phyloP scores from a whole-genome alignment of 64 coral and sea anemone species.

The Dendrophyllia cribrosa region DNA sequence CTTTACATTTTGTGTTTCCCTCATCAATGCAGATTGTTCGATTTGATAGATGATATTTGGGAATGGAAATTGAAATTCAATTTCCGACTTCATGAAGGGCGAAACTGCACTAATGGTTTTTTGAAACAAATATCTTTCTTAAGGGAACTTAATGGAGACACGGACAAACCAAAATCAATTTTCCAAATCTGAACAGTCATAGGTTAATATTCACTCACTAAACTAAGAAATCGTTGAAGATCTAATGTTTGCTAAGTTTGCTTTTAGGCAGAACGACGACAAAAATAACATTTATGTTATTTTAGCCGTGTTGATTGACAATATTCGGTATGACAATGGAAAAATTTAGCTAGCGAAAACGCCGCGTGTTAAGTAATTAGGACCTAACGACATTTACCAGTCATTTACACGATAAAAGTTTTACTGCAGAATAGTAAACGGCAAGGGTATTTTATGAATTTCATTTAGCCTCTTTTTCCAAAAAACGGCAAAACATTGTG shows the following conservation, averaged over 20 bases:
- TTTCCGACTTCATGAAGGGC: conserved; percentile 33
- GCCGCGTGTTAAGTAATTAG: conserved; percentile 19
- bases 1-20: conserved; percentile 40
- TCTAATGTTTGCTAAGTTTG: conserved; percentile 3
- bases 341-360: conserved; percentile 2
- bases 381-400: neutral
- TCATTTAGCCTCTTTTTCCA: neutral
- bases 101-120: conserved; percentile 25
- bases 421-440: neutral
- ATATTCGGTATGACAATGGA: neutral
- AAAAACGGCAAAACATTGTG: neutral
- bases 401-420: conserved; percentile 5
- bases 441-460: neutral
- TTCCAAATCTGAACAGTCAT: neutral
- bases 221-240: neutral
- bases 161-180: conserved; percentile 14
- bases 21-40: conserved; percentile 30
- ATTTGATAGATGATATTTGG: conserved; percentile 47
- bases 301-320: neutral
- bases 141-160: neutral
- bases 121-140: conserved; percentile 23
- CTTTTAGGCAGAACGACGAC: neutral
- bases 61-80: conserved; percentile 40
- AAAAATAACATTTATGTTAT: neutral
- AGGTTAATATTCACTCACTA: neutral